A percentile compares a stretch with the other conserved stretches of the same genome.
Conservation (phyloP, 2,797 vertebrate species). For the Moxostoma hubbsi region DNA sequence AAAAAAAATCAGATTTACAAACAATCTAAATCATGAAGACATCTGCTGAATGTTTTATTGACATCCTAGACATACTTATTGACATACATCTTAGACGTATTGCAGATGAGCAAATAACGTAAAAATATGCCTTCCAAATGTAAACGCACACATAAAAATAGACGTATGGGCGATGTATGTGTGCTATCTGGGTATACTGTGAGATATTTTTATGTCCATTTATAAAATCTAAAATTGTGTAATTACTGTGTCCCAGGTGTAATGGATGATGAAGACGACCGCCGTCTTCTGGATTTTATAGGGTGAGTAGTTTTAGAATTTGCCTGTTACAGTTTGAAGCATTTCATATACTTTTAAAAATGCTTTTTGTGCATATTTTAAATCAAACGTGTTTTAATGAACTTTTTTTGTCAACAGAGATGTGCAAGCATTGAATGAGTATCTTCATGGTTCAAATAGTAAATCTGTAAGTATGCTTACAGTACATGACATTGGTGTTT, state of each 20-base stretch:
- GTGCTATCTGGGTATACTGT: background rate
- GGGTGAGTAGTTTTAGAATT: slow-evolving; percentile 82
- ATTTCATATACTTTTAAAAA: background rate
- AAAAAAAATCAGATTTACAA: too few relatives aligned
- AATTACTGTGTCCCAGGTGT: slow-evolving; percentile 81
- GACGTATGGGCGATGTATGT: too few relatives aligned
- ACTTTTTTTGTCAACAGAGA: slow-evolving; percentile 78
- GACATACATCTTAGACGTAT: too few relatives aligned
- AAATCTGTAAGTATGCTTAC: slow-evolving; percentile 88
- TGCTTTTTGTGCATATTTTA: background rate
- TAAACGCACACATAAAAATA: too few relatives aligned
- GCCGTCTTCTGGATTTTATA: slow-evolving; percentile 99
- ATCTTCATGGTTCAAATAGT: slow-evolving; percentile 94
- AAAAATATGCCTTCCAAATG: too few relatives aligned
- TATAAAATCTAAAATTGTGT: slow-evolving; percentile 5
- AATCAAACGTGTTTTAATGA: background rate
- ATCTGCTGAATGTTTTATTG: too few relatives aligned
- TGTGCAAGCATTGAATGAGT: slow-evolving; percentile 96
- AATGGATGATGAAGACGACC: slow-evolving; percentile 99
- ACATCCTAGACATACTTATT: too few relatives aligned
- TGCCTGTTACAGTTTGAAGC: background rate
- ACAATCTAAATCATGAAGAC: too few relatives aligned
- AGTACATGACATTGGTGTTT: background rate
- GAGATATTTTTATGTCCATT: background rate
- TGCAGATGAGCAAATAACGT: too few relatives aligned